phyloP scores from a whole-genome alignment of 2,113 vertebrate species.

The Ceuthmochares aereus region DNA sequence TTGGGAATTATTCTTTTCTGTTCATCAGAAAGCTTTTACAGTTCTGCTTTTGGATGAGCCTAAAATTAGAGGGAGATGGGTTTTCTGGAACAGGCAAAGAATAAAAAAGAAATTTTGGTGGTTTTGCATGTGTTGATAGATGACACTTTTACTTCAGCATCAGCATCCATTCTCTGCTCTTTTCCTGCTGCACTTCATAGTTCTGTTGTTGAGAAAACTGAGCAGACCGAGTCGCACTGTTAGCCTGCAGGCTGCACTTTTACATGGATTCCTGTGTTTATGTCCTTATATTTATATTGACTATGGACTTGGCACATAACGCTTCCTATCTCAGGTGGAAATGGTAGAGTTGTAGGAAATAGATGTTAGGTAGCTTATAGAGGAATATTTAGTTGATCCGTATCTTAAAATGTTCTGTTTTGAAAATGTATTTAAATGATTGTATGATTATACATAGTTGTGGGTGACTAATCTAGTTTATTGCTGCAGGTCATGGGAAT shows the following conservation, averaged over 20 bases:
- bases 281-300: background rate
- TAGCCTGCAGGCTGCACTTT: background rate
- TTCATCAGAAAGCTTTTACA: background rate
- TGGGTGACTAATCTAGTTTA: conserved; percentile 61
- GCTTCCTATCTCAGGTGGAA: background rate
- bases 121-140: background rate
- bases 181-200: background rate
- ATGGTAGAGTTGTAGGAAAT: conserved; percentile 11
- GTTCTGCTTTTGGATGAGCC: background rate
- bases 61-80: background rate
- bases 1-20: background rate
- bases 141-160: background rate
- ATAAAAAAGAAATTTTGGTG: background rate
- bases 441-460: conserved; percentile 53
- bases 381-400: conserved; percentile 35
- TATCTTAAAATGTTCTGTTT: conserved; percentile 48
- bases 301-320: background rate
- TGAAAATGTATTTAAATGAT: conserved; percentile 59
- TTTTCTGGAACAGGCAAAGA: background rate
- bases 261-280: background rate
- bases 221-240: background rate
- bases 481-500: conserved; percentile 71
- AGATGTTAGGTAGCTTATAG: background rate
- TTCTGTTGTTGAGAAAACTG: background rate
- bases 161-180: background rate